Evolutionary conservation across 2,113 vertebrate species (phyloP), one percentile per base, ranked within the genome.

Genomic region (Dicaeum eximium): DNA sequence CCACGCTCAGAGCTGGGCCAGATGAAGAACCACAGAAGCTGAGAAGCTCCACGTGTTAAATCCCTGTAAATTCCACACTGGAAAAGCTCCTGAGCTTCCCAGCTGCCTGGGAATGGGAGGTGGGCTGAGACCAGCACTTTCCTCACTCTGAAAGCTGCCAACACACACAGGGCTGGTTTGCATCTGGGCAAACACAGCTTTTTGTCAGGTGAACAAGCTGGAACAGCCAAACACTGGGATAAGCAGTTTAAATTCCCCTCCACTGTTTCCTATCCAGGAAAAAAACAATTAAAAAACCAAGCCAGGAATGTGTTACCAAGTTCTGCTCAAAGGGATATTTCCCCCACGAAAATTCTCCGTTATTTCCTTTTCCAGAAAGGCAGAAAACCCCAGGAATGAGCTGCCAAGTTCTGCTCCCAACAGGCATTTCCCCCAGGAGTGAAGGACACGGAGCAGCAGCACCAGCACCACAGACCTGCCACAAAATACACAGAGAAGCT

Each of bases 21-120:
- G 24, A 45, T 35, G 80, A 37, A 75, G 44, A 48, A 15, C 3
- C 62, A 24, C 19, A 56, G 69, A 15, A 71, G 82, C 70, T 56
- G 73, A 64, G 44, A 78, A 85, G 91, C 77, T 75, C 61, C 15
- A 7, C 1, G 5, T 44, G 84, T 35, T 20, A 20, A 37, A 71
- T 82, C 72, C 72, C 44, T 40, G 45, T 0, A 1, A 0, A 3
- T 51, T 51, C 48, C 60, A 31, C 0, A 2, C 3, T 33, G 77
- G 47, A n/a, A 67, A 45, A 83, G 67, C 57, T 44, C 42, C 71
- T 14, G 74, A 71, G 67, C 72, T 67, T 57, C 88, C 80, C 61
- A 37, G 0, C 18, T 3, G 6, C 71, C 33, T 6, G 48, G 77
- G 53, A 30, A 57, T 14, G 54, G 7, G 13, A 11, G 53, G 11